Percentiles rank a stretch among this genome's conserved stretches.
phyloP scores from a whole-genome alignment of 2,888 invertebrate species.

The Lingula anatina region DNA sequence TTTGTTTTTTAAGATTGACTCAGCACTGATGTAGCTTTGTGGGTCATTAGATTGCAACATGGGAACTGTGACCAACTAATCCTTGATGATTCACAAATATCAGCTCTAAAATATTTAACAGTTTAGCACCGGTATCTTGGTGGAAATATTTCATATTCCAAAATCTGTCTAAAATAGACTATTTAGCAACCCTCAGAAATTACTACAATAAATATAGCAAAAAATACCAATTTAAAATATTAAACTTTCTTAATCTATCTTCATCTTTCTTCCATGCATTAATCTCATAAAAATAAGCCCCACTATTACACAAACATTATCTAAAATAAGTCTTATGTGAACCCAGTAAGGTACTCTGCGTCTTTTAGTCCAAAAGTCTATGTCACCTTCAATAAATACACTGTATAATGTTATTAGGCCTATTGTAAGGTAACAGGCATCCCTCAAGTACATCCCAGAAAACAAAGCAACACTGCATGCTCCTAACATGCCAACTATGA shows the following conservation, averaged over 20 bases:
- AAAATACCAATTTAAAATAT: background rate
- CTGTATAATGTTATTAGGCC: constrained; percentile 24
- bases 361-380: constrained; percentile 35
- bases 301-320: constrained; percentile 21
- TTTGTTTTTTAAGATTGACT: too few species aligned
- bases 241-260: background rate
- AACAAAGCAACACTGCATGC: constrained; percentile 36
- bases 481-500: constrained; percentile 26
- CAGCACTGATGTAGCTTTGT: too few species aligned
- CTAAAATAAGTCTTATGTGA: constrained; percentile 34
- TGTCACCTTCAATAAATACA: constrained; percentile 32
- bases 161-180: too few species aligned
- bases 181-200: too few species aligned
- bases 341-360: constrained; percentile 42
- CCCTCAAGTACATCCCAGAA: constrained; percentile 35
- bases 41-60: too few species aligned
- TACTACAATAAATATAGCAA: too few species aligned
- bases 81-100: too few species aligned
- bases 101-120: too few species aligned
- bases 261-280: constrained; percentile 1
- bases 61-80: too few species aligned
- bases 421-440: constrained; percentile 29
- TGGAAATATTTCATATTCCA: too few species aligned
- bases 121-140: too few species aligned
- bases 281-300: constrained; percentile 20